Evolutionary conservation across 2,888 invertebrate genomes (phyloP).

Genomic region (Eulithis prunata): DNA sequence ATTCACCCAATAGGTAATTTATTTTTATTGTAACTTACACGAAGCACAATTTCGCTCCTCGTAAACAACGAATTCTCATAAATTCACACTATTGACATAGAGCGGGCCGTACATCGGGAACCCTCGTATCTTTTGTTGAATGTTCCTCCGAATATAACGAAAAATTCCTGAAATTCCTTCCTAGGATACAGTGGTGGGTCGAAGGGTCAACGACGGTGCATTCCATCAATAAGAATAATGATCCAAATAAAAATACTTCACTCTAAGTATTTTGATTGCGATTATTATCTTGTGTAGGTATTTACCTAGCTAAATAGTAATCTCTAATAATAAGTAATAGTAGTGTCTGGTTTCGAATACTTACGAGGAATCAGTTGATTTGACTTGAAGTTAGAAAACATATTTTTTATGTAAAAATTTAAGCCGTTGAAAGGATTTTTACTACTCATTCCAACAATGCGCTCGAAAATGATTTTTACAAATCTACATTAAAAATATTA

Average conservation of each 20-base stretch:
- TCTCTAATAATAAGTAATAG: too few species aligned
- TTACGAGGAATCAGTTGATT: too few species aligned
- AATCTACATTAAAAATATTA: too few species aligned
- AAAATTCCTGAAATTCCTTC: slow-evolving; percentile 60
- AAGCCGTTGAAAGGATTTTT: too few species aligned
- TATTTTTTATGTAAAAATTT: too few species aligned
- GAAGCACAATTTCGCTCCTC: slow-evolving; percentile 29
- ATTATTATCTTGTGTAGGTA: too few species aligned
- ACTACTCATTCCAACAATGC: too few species aligned
- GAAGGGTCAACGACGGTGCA: slow-evolving; percentile 16
- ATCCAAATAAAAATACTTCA: background rate
- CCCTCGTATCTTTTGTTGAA: slow-evolving; percentile 69
- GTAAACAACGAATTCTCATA: slow-evolving; percentile 59
- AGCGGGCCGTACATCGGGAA: slow-evolving; percentile 55
- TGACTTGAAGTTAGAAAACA: too few species aligned
- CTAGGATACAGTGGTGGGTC: slow-evolving; percentile 16
- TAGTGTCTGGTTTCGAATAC: too few species aligned
- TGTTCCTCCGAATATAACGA: slow-evolving; percentile 60
- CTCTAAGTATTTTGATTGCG: background rate
- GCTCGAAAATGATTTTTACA: too few species aligned
- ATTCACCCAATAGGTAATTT: slow-evolving; percentile 15
- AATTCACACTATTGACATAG: slow-evolving; percentile 68
- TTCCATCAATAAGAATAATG: slow-evolving; percentile 11
- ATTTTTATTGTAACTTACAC: slow-evolving; percentile 20
- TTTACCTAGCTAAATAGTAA: too few species aligned